phyloP scores from a whole-genome alignment of 2,113 vertebrate species.

The Leuciscus idus region DNA sequence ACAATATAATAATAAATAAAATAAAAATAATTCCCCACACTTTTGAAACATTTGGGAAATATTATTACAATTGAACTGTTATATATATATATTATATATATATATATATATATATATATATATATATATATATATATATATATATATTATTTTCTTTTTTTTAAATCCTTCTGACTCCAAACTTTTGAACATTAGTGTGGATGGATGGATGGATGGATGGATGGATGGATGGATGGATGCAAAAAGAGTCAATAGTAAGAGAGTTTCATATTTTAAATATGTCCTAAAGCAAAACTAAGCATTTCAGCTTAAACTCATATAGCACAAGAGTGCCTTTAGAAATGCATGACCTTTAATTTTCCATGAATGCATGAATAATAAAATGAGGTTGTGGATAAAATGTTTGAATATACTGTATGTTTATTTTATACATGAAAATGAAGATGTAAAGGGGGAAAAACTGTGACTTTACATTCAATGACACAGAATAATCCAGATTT shows the following conservation, averaged over 20 bases:
- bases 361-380: constrained; percentile 30
- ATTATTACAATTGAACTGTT: neutral
- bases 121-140: neutral
- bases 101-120: too few relatives aligned
- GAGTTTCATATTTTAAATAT: neutral
- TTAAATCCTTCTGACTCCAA: too few relatives aligned
- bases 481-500: neutral
- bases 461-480: neutral
- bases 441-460: neutral
- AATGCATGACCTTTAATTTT: constrained; percentile 10
- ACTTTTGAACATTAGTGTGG: too few relatives aligned
- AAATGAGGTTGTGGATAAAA: neutral
- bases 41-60: neutral
- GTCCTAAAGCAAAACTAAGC: neutral
- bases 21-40: neutral
- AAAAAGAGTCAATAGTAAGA: neutral
- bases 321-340: neutral
- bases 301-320: constrained; percentile 2
- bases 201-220: too few relatives aligned
- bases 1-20: neutral
- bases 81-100: too few relatives aligned
- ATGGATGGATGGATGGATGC: too few relatives aligned
- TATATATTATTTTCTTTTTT: neutral
- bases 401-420: neutral
- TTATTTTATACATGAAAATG: neutral